A percentile compares a stretch with the other conserved stretches of the same genome.
These are phyloP conservation scores for Osmerus eperlanus DNA, from an alignment of 2,113 vertebrate genomes.

Conservation along the genomic window DNA sequence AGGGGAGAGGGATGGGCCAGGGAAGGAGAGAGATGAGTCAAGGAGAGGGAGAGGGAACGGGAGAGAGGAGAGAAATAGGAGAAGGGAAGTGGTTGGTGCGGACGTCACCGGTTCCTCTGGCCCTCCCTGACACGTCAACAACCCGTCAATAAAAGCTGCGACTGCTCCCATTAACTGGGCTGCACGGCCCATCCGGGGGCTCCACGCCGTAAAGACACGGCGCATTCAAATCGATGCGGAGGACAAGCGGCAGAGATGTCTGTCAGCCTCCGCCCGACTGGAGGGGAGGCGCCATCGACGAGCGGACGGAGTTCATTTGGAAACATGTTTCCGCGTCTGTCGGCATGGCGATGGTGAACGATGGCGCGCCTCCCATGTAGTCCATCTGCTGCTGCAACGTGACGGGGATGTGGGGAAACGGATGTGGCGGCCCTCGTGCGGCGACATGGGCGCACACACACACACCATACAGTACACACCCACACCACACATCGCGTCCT, in stretches of 20 bases:
- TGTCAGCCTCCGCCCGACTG: neutral
- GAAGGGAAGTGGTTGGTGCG: too few species aligned
- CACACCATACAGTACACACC: neutral
- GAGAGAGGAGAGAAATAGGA: too few species aligned
- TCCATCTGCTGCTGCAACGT: constrained; percentile 65
- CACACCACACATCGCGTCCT: neutral
- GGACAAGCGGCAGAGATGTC: neutral
- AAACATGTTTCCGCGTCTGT: constrained; percentile 26
- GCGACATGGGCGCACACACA: constrained; percentile 23
- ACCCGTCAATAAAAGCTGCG: too few species aligned
- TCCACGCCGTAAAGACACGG: neutral
- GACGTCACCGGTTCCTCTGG: too few species aligned
- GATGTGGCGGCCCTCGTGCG: constrained; percentile 21
- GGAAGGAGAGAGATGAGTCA: too few species aligned
- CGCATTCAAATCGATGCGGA: neutral
- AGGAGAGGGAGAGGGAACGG: too few species aligned
- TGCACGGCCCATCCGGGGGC: too few species aligned
- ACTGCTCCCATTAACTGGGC: too few species aligned
- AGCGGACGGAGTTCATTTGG: constrained; percentile 7
- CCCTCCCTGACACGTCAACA: too few species aligned
- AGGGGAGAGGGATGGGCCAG: too few species aligned
- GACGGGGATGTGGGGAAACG: constrained; percentile 13
- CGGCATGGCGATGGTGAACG: constrained; percentile 59
- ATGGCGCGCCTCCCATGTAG: constrained; percentile 57
- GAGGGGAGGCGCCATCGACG: neutral